Evolutionary conservation across 2,888 invertebrate genomes (phyloP), one percentile per base, ranked within the genome.

Genomic region (Nomada ferruginata): DNA sequence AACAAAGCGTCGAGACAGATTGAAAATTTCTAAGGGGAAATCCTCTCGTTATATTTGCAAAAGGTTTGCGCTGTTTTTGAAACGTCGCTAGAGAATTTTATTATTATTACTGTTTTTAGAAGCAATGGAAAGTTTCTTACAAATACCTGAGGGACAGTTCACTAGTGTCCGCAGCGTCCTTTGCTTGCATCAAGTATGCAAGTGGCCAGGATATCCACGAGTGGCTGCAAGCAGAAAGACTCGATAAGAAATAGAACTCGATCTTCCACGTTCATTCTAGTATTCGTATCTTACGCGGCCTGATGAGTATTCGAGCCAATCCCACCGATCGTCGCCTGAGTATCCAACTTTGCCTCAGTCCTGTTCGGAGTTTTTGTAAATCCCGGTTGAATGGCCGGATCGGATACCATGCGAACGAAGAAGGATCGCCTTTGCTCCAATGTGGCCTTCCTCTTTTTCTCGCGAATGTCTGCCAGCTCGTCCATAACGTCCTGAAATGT

Each of bases 331-430:
- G 93, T 93, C 11, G 92, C 89, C 79, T 93, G 92, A 42, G 91
- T 89, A 36, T 93, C 93, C 52, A 93, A 86, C 77, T 93, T 93
- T 0, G 88, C 86, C n/a, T 91, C 91, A 5, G 91, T 87, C 80
- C 92, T 89, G 87, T 93, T 93, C 9, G 93, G 93, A 0, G 93
- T 93, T 74, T 93, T 93, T 18, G 93, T 93, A 65, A 93, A 93
- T 55, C 93, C 93, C 15, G 93, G 93, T 47, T 93, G 93, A 76
- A 99, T 97, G 94, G 98, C 99, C 2, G 99, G 98, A 95, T 99
- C 99, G 93, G 98, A 98, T 84, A 98, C 98, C 99, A 99, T 99
- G 68, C 99, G 97, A 76, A 99, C 99, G 94, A 99, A 98, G 95
- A 98, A 98, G 18, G 98, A 98, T 71, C 99, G 96, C 94, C 98